phyloP scores from a whole-genome alignment of 2,888 invertebrate genomes.

The Furcula furcula region DNA sequence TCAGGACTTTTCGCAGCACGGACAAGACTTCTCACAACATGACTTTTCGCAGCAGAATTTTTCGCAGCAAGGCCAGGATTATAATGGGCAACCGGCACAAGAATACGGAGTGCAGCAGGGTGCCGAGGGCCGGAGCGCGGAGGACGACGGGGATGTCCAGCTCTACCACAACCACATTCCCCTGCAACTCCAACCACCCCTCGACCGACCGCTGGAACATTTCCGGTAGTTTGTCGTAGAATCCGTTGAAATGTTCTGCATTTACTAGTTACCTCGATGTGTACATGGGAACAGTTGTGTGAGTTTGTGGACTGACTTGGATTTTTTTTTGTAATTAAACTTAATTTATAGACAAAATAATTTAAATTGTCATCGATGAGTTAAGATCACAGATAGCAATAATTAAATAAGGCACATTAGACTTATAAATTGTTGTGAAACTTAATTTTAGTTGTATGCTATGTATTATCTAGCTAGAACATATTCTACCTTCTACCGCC shows the following conservation, averaged over 20 bases:
- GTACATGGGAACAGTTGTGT: no score
- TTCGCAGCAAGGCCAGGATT: slow-evolving; percentile 31
- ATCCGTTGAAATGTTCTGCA: slow-evolving; percentile 15
- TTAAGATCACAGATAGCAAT: no score
- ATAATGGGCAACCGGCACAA: slow-evolving; percentile 35
- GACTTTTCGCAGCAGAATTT: slow-evolving; percentile 35
- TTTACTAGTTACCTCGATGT: slow-evolving; percentile 21
- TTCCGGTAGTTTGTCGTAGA: slow-evolving; percentile 49
- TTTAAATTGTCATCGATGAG: no score
- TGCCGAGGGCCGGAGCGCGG: slow-evolving; percentile 65
- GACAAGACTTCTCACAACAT: slow-evolving; percentile 28
- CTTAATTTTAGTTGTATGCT: no score
- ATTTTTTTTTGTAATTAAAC: no score
- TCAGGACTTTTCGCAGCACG: slow-evolving; percentile 26
- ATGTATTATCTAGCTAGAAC: no score
- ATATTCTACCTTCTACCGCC: no score
- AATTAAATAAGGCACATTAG: no score
- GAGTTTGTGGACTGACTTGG: background rate
- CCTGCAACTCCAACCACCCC: slow-evolving; percentile 66
- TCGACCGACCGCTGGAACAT: slow-evolving; percentile 69
- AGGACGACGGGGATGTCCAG: slow-evolving; percentile 39
- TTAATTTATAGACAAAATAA: no score
- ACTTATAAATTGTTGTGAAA: no score
- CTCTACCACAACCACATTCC: slow-evolving; percentile 72
- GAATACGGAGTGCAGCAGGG: slow-evolving; percentile 62